Percentiles rank a stretch among this genome's conserved stretches.
These are phyloP conservation scores for Symphodus melops DNA, from an alignment of 2,113 vertebrate species.

Conservation along the genomic window DNA sequence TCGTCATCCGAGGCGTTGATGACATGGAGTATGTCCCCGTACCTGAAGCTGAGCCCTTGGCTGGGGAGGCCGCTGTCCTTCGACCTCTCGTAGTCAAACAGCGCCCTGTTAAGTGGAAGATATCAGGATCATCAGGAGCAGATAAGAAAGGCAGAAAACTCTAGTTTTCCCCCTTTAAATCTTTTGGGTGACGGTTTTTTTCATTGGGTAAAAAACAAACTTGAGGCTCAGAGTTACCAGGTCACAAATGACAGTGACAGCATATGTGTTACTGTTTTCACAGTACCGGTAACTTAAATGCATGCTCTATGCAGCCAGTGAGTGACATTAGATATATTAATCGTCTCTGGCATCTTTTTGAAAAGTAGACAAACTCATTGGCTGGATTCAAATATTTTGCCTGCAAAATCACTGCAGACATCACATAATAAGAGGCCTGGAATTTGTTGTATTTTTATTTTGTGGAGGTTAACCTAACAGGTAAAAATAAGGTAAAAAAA, in stretches of 20 bases:
- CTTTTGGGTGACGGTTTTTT: not conserved
- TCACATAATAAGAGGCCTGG: not conserved
- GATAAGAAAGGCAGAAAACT: not conserved
- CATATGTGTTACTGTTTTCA: too few relatives aligned
- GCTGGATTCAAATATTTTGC: not conserved
- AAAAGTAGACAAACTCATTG: too few relatives aligned
- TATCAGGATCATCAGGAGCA: not conserved
- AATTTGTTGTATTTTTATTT: not conserved
- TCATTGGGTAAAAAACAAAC: not conserved
- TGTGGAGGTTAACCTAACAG: not conserved
- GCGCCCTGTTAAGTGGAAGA: constrained; percentile 82
- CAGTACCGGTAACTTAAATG: not conserved
- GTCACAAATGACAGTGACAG: constrained; percentile 32
- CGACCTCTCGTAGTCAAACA: constrained; percentile 96
- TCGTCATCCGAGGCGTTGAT: constrained; percentile 97
- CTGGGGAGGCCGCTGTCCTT: constrained; percentile 98
- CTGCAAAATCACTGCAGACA: not conserved
- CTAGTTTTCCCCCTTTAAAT: not conserved
- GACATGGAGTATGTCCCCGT: constrained; percentile 96
- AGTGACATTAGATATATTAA: too few relatives aligned
- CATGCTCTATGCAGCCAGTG: not conserved
- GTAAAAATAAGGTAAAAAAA: constrained; percentile 16
- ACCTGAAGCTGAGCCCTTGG: constrained; percentile 96
- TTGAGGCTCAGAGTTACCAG: constrained; percentile 15
- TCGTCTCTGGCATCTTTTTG: too few relatives aligned